A percentile compares a stretch with the other conserved stretches of the same genome.
phyloP scores from a whole-genome alignment of 1,140 invertebrate genomes.

The Sarcophaga bullata region DNA sequence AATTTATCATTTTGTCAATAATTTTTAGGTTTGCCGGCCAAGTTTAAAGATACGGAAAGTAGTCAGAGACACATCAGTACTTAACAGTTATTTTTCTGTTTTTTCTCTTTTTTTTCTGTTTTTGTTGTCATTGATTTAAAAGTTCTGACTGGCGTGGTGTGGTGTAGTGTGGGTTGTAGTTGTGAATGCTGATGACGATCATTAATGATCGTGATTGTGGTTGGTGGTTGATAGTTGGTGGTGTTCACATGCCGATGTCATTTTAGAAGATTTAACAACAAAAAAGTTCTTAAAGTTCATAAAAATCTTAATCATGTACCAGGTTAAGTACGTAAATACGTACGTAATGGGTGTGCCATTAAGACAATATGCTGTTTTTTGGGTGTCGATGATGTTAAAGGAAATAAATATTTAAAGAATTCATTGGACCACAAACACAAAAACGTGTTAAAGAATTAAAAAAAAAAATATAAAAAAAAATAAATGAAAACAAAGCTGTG shows the following conservation, averaged over 20 bases:
- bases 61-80: too few relatives aligned
- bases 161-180: too few relatives aligned
- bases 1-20: not conserved
- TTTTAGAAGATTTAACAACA: not conserved
- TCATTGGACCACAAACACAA: not conserved
- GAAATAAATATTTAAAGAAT: slow-evolving; percentile 1
- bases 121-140: too few relatives aligned
- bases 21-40: slow-evolving; percentile 4
- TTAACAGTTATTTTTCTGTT: not conserved
- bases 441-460: slow-evolving; percentile 7
- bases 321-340: not conserved
- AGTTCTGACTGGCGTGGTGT: too few relatives aligned
- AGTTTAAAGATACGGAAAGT: slow-evolving; percentile 15
- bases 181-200: too few relatives aligned
- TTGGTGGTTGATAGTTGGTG: not conserved
- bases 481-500: too few relatives aligned
- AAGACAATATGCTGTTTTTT: not conserved
- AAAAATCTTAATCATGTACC: not conserved
- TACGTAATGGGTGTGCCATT: slow-evolving; percentile 28
- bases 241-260: not conserved
- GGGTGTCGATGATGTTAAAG: too few relatives aligned
- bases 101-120: not conserved
- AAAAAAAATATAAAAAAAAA: not conserved
- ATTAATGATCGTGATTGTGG: too few relatives aligned
- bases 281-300: slow-evolving; percentile 24